Conservation (phyloP, 2,888 invertebrate genomes). For the Drosophila falleni region DNA sequence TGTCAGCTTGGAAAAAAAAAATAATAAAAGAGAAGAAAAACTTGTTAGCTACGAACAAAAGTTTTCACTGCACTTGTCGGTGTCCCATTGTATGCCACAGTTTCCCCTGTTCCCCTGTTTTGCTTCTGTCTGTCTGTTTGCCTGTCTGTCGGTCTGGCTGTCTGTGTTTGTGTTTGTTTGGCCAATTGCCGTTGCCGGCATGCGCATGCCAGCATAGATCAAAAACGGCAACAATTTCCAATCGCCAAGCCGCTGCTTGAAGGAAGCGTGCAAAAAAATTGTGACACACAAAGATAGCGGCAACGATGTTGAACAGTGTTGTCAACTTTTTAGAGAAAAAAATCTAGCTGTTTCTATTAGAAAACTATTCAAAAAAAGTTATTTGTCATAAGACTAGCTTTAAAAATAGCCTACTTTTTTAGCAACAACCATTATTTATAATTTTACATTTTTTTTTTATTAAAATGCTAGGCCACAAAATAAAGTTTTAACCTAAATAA, state of each 20-base stretch:
- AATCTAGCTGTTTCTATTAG: too few relatives aligned
- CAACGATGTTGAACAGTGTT: slow-evolving; percentile 11
- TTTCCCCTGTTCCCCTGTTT: neutral
- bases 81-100: slow-evolving; percentile 56
- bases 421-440: neutral
- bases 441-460: too few relatives aligned
- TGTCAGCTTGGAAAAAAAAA: slow-evolving; percentile 26
- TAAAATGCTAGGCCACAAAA: too few relatives aligned
- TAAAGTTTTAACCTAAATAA: too few relatives aligned
- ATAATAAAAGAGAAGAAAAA: slow-evolving; percentile 35
- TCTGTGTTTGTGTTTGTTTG: slow-evolving; percentile 56
- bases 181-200: slow-evolving; percentile 72
- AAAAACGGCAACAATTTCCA: slow-evolving; percentile 75
- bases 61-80: slow-evolving; percentile 76
- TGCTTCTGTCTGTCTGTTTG: slow-evolving; percentile 20
- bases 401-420: neutral
- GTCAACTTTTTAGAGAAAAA: too few relatives aligned
- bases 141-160: slow-evolving; percentile 17
- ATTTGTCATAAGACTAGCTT: too few relatives aligned
- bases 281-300: slow-evolving; percentile 79
- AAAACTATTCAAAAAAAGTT: too few relatives aligned
- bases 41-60: slow-evolving; percentile 62
- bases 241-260: slow-evolving; percentile 47
- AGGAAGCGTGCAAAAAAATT: slow-evolving; percentile 71
- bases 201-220: slow-evolving; percentile 77